These are phyloP conservation scores for Petrolisthes cinctipes DNA, from an alignment of 2,888 invertebrate species.

Conservation along the genomic window DNA sequence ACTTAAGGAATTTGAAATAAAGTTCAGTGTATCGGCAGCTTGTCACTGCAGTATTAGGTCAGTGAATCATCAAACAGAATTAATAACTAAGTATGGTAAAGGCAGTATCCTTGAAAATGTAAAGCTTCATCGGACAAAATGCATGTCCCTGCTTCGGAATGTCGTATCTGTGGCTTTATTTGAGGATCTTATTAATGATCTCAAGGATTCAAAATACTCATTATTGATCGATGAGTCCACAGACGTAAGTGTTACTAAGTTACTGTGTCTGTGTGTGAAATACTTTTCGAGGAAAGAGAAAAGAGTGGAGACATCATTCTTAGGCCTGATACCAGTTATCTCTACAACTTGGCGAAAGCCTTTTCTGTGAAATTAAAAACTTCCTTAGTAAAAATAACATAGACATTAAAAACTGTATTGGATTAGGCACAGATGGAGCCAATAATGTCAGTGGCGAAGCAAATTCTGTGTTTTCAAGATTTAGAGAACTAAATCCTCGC, in stretches of 20 bases:
- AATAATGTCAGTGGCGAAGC: constrained; percentile 27
- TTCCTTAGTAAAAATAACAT: constrained; percentile 19
- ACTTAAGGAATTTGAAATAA: constrained; percentile 30
- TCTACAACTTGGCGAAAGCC: background rate
- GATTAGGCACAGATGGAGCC: constrained; percentile 33
- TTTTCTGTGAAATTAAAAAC: background rate
- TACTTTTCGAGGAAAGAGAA: constrained; percentile 5
- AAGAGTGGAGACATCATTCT: constrained; percentile 11
- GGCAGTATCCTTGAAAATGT: constrained; percentile 21
- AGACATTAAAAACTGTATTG: constrained; percentile 24
- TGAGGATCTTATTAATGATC: background rate
- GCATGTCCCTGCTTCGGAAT: constrained; percentile 9
- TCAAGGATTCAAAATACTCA: too few species aligned
- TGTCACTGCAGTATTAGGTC: constrained; percentile 21
- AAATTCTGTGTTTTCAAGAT: constrained; percentile 30
- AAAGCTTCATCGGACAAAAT: constrained; percentile 6
- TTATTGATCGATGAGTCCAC: too few species aligned
- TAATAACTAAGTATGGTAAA: constrained; percentile 17
- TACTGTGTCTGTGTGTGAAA: constrained; percentile 13
- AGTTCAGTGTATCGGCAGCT: constrained; percentile 22
- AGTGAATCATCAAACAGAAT: constrained; percentile 25
- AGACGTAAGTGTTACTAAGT: constrained; percentile 12
- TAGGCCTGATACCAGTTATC: constrained; percentile 4
- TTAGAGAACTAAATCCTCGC: constrained; percentile 24
- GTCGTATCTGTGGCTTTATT: constrained; percentile 18